A percentile compares a stretch with the other conserved stretches of the same genome.
phyloP scores from a whole-genome alignment of 2,888 invertebrate species.

The Drosophila borealis region DNA sequence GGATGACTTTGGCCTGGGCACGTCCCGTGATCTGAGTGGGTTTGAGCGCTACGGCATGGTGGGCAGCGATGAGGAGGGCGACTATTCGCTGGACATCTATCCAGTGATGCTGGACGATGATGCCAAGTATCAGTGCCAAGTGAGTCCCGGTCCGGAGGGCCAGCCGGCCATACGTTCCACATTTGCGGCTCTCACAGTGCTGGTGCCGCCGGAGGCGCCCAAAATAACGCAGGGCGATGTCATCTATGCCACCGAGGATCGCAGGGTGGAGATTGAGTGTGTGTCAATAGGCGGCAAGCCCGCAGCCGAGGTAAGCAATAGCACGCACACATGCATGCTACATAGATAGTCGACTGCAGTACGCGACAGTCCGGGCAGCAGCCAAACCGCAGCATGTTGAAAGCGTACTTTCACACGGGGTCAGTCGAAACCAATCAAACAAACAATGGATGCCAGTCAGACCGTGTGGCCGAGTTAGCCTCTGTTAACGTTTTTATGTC shows the following conservation, averaged over 20 bases:
- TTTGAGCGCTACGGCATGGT: constrained; percentile 98
- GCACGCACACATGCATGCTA: neutral
- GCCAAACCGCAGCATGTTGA: constrained; percentile 50
- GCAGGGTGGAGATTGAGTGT: constrained; percentile 95
- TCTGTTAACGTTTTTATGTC: neutral
- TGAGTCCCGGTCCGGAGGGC: constrained; percentile 91
- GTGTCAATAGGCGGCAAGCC: constrained; percentile 96
- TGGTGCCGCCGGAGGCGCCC: constrained; percentile 96
- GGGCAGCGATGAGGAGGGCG: constrained; percentile 96
- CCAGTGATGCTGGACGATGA: constrained; percentile 96
- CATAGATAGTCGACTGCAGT: neutral
- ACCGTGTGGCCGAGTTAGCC: constrained; percentile 2
- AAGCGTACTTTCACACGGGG: constrained; percentile 36
- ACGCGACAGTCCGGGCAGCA: constrained; percentile 7
- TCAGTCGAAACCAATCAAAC: constrained; percentile 49
- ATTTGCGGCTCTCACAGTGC: constrained; percentile 93
- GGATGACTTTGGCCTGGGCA: constrained; percentile 97
- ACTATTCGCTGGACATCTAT: constrained; percentile 95
- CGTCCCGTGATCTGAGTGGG: constrained; percentile 94
- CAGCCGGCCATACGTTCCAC: constrained; percentile 93
- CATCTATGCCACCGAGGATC: constrained; percentile 94
- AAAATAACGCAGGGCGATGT: constrained; percentile 94
- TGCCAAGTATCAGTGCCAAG: constrained; percentile 97
- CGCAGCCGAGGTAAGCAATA: constrained; percentile 92
- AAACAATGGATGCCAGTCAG: constrained; percentile 37